Evolutionary conservation across 2,888 invertebrate species (phyloP).

Genomic region (Pseudococcus jackbeardsleyi): DNA sequence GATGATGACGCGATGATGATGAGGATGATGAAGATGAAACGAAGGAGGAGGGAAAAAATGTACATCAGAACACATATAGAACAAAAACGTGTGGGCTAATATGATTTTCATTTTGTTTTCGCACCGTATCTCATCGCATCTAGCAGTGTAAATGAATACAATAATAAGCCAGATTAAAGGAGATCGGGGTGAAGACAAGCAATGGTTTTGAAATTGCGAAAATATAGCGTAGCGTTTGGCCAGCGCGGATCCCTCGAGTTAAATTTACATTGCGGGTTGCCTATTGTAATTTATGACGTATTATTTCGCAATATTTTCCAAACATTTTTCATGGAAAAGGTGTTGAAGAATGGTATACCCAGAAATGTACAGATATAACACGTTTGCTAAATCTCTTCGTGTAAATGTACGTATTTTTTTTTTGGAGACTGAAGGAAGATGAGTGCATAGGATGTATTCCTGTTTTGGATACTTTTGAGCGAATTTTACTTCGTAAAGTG

Average conservation of each 20-base stretch:
- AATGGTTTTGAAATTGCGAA: slow-evolving; percentile 24
- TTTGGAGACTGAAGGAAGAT: neutral
- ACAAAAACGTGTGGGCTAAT: slow-evolving; percentile 19
- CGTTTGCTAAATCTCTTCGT: neutral
- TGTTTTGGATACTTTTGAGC: neutral
- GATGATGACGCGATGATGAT: neutral
- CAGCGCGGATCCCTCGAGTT: neutral
- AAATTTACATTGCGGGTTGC: slow-evolving; percentile 40
- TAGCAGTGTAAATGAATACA: neutral
- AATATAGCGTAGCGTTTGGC: neutral
- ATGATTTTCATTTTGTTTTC: slow-evolving; percentile 48
- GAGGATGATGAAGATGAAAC: neutral
- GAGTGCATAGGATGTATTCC: neutral
- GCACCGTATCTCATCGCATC: neutral
- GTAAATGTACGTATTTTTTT: neutral
- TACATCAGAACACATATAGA: neutral
- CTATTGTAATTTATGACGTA: slow-evolving; percentile 50
- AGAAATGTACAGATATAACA: neutral
- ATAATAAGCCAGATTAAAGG: neutral
- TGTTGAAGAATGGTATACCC: neutral
- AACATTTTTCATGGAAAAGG: neutral
- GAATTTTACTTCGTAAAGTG: neutral
- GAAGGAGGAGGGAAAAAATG: neutral
- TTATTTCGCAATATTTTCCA: slow-evolving; percentile 42
- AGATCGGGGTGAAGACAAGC: neutral